These are phyloP conservation scores for Clarias platycephalus DNA, from an alignment of 2,797 vertebrate genomes.

Conservation along the genomic window DNA sequence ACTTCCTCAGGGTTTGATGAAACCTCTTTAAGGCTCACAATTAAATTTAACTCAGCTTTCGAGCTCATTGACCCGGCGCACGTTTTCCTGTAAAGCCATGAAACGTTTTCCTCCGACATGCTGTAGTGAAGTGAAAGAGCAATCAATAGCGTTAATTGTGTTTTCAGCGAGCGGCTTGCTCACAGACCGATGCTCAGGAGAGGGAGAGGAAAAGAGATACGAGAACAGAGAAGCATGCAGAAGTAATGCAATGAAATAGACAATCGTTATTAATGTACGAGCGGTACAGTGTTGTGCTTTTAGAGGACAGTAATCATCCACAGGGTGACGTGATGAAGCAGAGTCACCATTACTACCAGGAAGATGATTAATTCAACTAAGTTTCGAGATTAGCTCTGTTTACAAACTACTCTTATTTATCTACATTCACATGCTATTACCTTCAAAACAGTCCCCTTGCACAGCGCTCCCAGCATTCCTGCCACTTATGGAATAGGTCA, in stretches of 20 bases:
- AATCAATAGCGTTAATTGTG: constrained; percentile 72
- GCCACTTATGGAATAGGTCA: too few relatives aligned
- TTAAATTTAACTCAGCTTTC: constrained; percentile 22
- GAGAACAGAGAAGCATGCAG: background rate
- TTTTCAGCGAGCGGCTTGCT: constrained; percentile 64
- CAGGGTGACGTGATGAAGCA: background rate
- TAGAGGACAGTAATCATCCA: background rate
- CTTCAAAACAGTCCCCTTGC: too few relatives aligned
- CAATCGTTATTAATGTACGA: background rate
- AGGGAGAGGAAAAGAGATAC: background rate
- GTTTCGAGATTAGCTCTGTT: too few relatives aligned
- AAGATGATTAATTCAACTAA: background rate
- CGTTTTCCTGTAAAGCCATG: constrained; percentile 67
- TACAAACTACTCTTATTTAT: too few relatives aligned
- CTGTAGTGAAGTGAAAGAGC: constrained; percentile 41
- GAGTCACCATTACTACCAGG: background rate
- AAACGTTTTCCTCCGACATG: constrained; percentile 62
- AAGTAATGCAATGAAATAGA: background rate
- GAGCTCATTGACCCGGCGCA: constrained; percentile 52
- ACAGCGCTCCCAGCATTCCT: too few relatives aligned
- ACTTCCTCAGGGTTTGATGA: constrained; percentile 23
- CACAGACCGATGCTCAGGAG: constrained; percentile 3
- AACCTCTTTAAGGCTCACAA: constrained; percentile 34
- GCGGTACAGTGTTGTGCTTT: background rate
- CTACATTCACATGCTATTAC: too few relatives aligned